Percentiles rank a stretch among this genome's conserved stretches.
Evolutionary conservation across 2,797 vertebrate species (phyloP).

Genomic region (Pipistrellus kuhlii): DNA sequence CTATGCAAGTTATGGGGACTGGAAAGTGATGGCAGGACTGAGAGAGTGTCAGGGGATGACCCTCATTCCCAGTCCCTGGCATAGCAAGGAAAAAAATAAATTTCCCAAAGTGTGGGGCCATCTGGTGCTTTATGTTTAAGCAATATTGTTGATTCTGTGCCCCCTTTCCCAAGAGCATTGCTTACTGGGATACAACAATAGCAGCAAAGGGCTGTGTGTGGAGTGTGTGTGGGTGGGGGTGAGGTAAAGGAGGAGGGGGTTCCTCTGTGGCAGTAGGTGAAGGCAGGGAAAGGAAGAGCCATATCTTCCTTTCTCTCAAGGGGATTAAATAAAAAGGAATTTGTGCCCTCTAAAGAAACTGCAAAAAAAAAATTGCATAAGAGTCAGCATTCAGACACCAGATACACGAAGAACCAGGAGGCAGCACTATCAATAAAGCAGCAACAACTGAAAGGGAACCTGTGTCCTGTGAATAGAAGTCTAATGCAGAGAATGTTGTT

Average conservation of each 20-base stretch:
- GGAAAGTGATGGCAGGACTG: not conserved
- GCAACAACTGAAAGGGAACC: not conserved
- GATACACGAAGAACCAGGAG: not conserved
- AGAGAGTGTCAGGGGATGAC: not conserved
- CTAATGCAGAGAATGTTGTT: not conserved
- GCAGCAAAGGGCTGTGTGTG: not conserved
- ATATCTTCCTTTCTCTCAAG: not conserved
- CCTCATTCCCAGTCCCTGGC: not conserved
- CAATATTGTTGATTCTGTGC: not conserved
- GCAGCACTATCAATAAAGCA: not conserved
- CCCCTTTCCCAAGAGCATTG: not conserved
- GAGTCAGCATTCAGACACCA: not conserved
- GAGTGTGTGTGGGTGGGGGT: no score
- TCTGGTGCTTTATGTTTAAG: not conserved
- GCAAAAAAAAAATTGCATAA: not conserved
- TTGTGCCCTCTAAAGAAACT: not conserved
- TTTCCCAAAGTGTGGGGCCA: not conserved
- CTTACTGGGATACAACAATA: not conserved
- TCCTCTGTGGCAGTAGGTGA: not conserved
- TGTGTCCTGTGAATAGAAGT: not conserved
- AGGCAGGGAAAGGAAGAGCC: not conserved
- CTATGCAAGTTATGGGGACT: not conserved
- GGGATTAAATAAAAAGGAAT: not conserved
- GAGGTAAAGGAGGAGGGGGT: accelerated
- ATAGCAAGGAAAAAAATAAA: not conserved